These are phyloP conservation scores for Phalacrocorax aristotelis DNA, from an alignment of 2,113 vertebrate species.

Conservation along the genomic window DNA sequence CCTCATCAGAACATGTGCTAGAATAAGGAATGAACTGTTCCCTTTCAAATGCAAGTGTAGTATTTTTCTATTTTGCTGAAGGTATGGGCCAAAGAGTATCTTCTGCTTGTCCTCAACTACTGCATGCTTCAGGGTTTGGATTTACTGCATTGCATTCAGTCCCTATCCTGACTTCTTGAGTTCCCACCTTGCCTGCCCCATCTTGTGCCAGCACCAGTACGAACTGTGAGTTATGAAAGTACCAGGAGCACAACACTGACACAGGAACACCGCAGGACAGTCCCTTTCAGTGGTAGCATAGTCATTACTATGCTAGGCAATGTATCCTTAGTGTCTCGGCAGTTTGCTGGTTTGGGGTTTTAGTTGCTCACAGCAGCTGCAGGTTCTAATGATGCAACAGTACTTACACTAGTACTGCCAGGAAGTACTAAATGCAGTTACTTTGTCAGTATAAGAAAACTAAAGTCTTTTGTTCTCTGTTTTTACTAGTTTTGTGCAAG, in stretches of 20 bases:
- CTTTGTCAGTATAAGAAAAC: neutral
- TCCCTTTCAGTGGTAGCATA: neutral
- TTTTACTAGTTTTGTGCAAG: neutral
- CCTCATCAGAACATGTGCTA: neutral
- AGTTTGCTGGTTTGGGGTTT: neutral
- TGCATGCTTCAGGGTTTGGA: neutral
- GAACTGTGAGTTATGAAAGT: neutral
- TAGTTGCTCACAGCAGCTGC: neutral
- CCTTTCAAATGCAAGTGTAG: neutral
- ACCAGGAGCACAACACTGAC: neutral
- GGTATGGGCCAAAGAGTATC: neutral
- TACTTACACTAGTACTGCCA: neutral
- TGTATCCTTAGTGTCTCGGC: neutral
- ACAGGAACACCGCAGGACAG: neutral
- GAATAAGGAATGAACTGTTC: neutral
- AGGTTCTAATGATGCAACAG: too few species aligned
- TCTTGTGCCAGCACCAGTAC: neutral
- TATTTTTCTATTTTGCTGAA: neutral
- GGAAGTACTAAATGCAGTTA: neutral
- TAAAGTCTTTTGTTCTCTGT: neutral
- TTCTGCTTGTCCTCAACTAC: neutral
- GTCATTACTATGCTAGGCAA: neutral
- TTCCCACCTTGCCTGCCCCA: neutral
- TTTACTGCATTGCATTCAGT: fast-evolving
- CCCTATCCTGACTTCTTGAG: neutral